Evolutionary conservation across 2,113 vertebrate genomes (phyloP), one percentile per base, ranked within the genome.

Genomic region (Procavia capensis): DNA sequence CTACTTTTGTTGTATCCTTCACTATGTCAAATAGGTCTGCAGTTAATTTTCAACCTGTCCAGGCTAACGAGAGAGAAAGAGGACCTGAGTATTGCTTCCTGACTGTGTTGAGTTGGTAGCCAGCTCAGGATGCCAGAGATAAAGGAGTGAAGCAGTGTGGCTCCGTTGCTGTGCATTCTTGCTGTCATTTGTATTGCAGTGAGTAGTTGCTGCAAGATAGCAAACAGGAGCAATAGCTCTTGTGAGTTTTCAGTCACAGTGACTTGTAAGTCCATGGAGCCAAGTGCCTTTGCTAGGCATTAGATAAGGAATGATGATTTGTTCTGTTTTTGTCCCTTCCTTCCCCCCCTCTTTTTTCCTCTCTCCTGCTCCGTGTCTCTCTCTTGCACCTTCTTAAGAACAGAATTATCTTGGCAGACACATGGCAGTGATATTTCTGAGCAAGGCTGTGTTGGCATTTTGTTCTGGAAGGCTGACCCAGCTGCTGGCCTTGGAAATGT

Each of bases 81-180:
- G 5, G 22, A 50, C 47, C 45, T 41, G 29, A 36, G 5, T 11
- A 1, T 39, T 70, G 54, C 11, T 27, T 20, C 27, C 57, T 27
- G 2, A 16, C 66, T 8, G 0, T 16, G 1, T 7, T 20, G 36
- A 45, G 50, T 41, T 61, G n/a, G 79, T 43, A 11, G n/a, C 76
- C n/a, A 47, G 66, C 61, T 72, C 31, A 6, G 47, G 63, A 9
- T 39, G 63, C 39, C 10, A 0, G 2, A 20, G 66, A 57, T 41
- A 5, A 41, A 2, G 34, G 25, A 47, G 80, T 8, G 1, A 7
- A 8, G 0, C 16, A 3, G 27, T 0, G 14, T 2, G 1, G 9
- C 20, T 43, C 22, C 19, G 34, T 27, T 2, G 0, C 6, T 3
- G 8, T 24, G 1, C 1, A 0, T 34, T 31, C 19, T 50, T 4